Evolutionary conservation across 2,888 invertebrate species (phyloP), one percentile per base, ranked within the genome.

Genomic region (Troides oblongomaculatus): DNA sequence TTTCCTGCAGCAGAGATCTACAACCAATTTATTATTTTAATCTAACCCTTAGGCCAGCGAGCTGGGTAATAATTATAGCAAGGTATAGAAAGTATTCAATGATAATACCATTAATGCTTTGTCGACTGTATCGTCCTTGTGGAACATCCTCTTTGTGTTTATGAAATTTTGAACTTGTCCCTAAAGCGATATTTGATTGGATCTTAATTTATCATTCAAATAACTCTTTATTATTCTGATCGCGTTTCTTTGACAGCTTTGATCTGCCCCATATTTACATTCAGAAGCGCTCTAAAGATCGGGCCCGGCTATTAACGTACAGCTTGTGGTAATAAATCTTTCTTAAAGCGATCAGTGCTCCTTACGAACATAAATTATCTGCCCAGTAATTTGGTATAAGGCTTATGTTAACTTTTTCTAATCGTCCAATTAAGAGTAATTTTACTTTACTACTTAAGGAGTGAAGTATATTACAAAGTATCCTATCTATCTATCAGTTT

Each of bases 241-340:
- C 69, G 65, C 59, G 57, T 56, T 60, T 64, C 64, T 62, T 61
- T 69, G 65, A 65, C 61, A 62, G 60, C 69, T 65, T 69, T 69
- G 69, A 65, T 69, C 63, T 69, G 62, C 46, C 43, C 46, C 57
- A 69, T 62, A 65, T 69, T 69, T 69, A 69, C 57, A 69, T 69
- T 64, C 53, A 65, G 61, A 72, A 68, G 46, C 64, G 69, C 71
- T 65, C 62, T 62, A 36, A 69, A 65, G 61, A 65, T 56, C 71
- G 69, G 39, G 69, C 61, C 67, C 66, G 66, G 70, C 74, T 75
- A 76, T 78, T 76, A 76, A 73, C 70, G 70, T 68, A 68, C 61
- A 74, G 62, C 71, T 73, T 71, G 74, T 72, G 66, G 72, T 71
- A 68, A 79, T 78, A 78, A 78, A 78, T 78, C 74, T 75, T 72